Evolutionary conservation across 2,797 vertebrate genomes (phyloP), one percentile per base, ranked within the genome.

Genomic region (Kryptolebias ocellatus): DNA sequence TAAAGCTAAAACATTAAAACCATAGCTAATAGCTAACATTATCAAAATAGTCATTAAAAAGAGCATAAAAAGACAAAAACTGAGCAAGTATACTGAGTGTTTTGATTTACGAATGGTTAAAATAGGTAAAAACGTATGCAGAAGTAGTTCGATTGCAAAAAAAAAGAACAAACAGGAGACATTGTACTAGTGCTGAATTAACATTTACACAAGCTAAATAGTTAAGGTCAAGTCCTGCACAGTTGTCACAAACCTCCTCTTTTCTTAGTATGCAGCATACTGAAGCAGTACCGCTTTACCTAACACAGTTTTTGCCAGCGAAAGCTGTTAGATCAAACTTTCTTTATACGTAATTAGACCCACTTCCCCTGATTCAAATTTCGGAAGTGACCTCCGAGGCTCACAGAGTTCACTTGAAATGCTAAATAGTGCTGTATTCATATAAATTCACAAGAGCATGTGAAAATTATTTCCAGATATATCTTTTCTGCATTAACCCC

Each of bases 401-500:
- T 75, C 70, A 64, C 11, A 73, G 53, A 60, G 66, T 54, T 61
- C 3, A 12, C 62, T 46, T 70, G 34, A 80, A 71, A 75, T 54
- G 16, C 17, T 65, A 31, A 72, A 39, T 50, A 47, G 45, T 51
- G 46, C 37, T 39, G 47, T 27, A 37, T 70, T 54, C 60, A 71
- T 59, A 60, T 16, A 29, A 74, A 72, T 75, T 57, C 67, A 72
- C 20, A 34, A 68, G 58, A 72, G 60, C 69, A 54, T 66, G 44
- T 65, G 53, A 58, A 56, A 84, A 61, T 72, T 64, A 31, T 31
- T 64, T 71, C 28, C 0, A 39, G 64, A 50, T 72, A 45, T 60
- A 74, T 63, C 82, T 83, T 73, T 27, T 53, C 51, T 39, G 39
- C 51, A 24, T 50, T 76, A 67, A 81, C 28, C 70, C 64, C 64